A percentile compares a stretch with the other conserved stretches of the same genome.
phyloP scores from a whole-genome alignment of 64 coral and sea anemone species.

The Exaiptasia diaphana region DNA sequence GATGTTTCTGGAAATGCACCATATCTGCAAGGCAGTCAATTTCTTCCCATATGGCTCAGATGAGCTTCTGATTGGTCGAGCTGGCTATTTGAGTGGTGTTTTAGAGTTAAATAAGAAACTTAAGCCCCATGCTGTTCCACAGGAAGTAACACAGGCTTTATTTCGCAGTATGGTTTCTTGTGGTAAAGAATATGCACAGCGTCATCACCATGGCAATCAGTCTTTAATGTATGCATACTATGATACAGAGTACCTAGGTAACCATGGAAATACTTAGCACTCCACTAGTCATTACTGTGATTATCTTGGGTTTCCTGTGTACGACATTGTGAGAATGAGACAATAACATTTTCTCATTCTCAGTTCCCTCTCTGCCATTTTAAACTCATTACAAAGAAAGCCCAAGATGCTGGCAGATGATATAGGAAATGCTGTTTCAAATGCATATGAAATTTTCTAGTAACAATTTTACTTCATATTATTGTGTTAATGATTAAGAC shows the following conservation, averaged over 20 bases:
- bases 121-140: conserved; percentile 45
- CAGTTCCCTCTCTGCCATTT: no score
- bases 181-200: conserved; percentile 53
- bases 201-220: conserved; percentile 17
- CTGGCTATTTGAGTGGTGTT: conserved; percentile 81
- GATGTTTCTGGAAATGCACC: conserved; percentile 71
- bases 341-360: no score
- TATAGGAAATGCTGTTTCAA: no score
- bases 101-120: conserved; percentile 66
- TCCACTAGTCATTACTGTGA: not conserved
- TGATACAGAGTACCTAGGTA: conserved; percentile 81
- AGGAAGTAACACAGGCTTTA: conserved; percentile 57
- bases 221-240: conserved; percentile 93
- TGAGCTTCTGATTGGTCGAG: conserved; percentile 86
- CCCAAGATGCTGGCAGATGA: no score
- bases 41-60: conserved; percentile 72
- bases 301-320: not conserved
- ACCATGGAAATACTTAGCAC: no score
- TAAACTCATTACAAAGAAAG: no score
- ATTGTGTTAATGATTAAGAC: no score
- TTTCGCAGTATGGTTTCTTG: conserved; percentile 78
- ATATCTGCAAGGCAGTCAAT: conserved; percentile 50
- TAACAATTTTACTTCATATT: no score
- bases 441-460: no score
- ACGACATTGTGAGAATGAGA: no score